Conservation (phyloP, 2,888 invertebrate species). For the Euzophera pinguis region DNA sequence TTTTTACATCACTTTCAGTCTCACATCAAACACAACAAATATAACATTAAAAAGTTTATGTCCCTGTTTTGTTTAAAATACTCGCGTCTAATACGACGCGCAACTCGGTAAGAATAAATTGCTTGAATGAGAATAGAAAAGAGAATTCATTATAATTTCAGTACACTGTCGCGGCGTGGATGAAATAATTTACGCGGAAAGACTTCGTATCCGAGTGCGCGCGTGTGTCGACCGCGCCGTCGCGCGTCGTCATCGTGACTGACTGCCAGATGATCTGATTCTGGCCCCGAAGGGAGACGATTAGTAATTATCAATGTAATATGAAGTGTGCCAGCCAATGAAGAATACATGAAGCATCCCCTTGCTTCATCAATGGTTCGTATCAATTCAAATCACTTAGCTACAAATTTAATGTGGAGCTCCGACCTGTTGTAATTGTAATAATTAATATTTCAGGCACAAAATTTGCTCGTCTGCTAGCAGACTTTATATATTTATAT, state of each 20-base stretch:
- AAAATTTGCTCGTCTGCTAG: too few species aligned
- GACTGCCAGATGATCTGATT: conserved; percentile 34
- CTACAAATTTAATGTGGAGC: too few species aligned
- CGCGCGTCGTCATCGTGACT: conserved; percentile 53
- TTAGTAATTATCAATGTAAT: background rate
- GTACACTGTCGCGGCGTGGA: conserved; percentile 39
- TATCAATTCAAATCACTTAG: too few species aligned
- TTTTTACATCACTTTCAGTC: background rate
- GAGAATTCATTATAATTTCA: conserved; percentile 47
- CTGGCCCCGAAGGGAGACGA: background rate
- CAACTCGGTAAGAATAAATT: background rate
- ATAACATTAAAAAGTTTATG: conserved; percentile 26
- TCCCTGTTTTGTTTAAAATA: conserved; percentile 29
- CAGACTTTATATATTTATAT: too few species aligned
- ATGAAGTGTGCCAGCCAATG: background rate
- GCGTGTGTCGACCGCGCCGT: conserved; percentile 50
- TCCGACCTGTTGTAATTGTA: too few species aligned
- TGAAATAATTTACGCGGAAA: conserved; percentile 43
- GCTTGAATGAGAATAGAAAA: conserved; percentile 25
- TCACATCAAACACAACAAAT: conserved; percentile 35
- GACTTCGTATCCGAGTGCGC: conserved; percentile 25
- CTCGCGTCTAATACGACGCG: conserved; percentile 16
- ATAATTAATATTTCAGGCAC: too few species aligned
- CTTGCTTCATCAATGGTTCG: too few species aligned
- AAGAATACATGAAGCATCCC: background rate